phyloP scores from a whole-genome alignment of 2,113 vertebrate genomes.

The Donacobius atricapilla region DNA sequence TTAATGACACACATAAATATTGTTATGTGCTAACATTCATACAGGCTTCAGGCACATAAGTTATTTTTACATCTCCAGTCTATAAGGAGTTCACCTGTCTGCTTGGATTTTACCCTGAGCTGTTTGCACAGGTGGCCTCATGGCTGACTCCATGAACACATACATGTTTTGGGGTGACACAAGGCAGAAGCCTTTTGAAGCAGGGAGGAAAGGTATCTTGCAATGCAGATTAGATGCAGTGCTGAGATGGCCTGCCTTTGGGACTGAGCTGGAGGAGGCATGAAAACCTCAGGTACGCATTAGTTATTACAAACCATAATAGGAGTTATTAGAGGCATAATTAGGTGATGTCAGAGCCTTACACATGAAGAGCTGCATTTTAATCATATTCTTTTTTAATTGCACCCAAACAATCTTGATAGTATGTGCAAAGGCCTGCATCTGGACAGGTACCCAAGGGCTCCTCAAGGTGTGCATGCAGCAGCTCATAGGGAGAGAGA shows the following conservation, averaged over 20 bases:
- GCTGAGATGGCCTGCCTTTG: background rate
- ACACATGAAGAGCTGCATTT: background rate
- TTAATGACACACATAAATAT: background rate
- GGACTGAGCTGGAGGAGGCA: background rate
- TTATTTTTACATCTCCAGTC: background rate
- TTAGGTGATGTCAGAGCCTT: slow-evolving; percentile 34
- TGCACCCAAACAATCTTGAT: background rate
- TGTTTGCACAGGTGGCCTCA: background rate
- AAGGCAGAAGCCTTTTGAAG: background rate
- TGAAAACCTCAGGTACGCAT: background rate
- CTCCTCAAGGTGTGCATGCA: background rate
- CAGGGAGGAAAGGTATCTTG: background rate
- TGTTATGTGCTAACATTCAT: background rate
- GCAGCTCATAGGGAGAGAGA: background rate
- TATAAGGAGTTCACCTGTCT: background rate
- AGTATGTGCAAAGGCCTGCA: background rate
- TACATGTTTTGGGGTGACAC: background rate
- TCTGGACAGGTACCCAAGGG: background rate
- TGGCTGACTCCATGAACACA: background rate
- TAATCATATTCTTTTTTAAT: background rate
- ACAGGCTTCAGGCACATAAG: background rate
- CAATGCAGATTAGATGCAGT: background rate
- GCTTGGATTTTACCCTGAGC: background rate
- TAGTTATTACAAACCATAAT: background rate
- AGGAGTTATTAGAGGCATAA: background rate